Percentiles rank a stretch among this genome's conserved stretches.
phyloP scores from a whole-genome alignment of 2,888 invertebrate species.

The Drosophila limbata region DNA sequence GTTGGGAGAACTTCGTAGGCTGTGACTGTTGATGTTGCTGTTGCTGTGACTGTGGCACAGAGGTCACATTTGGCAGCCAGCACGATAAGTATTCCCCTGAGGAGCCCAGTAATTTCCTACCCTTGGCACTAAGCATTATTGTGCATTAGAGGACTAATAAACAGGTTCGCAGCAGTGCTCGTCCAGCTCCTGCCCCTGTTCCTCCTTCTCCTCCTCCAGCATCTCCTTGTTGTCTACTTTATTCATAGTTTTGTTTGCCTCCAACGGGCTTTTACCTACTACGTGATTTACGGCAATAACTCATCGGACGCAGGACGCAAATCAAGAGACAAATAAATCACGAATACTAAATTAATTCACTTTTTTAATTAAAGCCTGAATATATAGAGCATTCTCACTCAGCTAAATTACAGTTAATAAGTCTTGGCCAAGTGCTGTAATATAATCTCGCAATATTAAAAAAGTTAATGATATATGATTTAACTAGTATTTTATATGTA shows the following conservation, averaged over 20 bases:
- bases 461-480: slow-evolving; percentile 2
- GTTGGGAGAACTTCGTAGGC: slow-evolving; percentile 13
- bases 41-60: slow-evolving; percentile 53
- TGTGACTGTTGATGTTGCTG: slow-evolving; percentile 2
- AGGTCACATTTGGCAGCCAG: slow-evolving; percentile 83
- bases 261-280: slow-evolving; percentile 78
- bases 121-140: slow-evolving; percentile 83
- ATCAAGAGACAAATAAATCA: slow-evolving; percentile 80
- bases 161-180: slow-evolving; percentile 80
- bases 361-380: slow-evolving; percentile 69
- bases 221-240: slow-evolving; percentile 31
- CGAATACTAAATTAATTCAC: slow-evolving; percentile 75
- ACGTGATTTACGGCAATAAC: slow-evolving; percentile 84
- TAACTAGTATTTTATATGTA: not conserved
- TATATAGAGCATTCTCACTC: slow-evolving; percentile 8
- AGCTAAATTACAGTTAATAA: slow-evolving; percentile 37
- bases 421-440: slow-evolving; percentile 1
- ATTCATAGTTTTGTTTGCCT: slow-evolving; percentile 66
- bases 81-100: slow-evolving; percentile 80
- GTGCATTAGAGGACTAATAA: slow-evolving; percentile 84
- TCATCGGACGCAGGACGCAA: slow-evolving; percentile 71
- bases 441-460: not conserved
- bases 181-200: slow-evolving; percentile 2
- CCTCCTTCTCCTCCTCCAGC: not conserved
- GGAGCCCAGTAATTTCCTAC: slow-evolving; percentile 81